These are phyloP conservation scores for Tauraco erythrolophus DNA, from an alignment of 2,113 vertebrate species.

Conservation along the genomic window DNA sequence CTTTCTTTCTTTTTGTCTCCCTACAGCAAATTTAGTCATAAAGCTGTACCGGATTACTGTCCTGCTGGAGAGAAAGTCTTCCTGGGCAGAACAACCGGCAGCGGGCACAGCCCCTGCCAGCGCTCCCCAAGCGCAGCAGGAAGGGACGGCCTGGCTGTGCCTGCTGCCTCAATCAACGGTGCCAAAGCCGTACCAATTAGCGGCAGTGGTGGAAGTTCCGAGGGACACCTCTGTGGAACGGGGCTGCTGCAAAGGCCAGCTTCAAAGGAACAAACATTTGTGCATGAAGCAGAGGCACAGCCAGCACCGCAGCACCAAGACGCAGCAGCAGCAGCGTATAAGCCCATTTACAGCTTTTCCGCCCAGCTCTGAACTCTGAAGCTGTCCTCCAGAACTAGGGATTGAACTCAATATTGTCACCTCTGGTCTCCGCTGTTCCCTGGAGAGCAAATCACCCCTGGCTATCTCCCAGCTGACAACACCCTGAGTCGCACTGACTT, in stretches of 20 bases:
- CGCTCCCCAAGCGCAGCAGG: fast-evolving
- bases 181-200: neutral
- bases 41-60: neutral
- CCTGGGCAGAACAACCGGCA: neutral
- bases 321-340: fast-evolving
- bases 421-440: neutral
- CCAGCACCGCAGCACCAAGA: neutral
- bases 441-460: neutral
- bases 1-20: neutral
- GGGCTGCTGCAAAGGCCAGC: neutral
- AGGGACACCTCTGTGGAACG: neutral
- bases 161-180: fast-evolving
- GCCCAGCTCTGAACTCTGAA: neutral
- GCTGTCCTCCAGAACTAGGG: neutral
- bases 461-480: neutral
- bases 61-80: neutral
- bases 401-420: neutral
- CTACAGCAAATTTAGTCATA: neutral
- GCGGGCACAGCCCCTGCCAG: neutral
- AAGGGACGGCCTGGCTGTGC: neutral
- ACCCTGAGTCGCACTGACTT: too few species aligned
- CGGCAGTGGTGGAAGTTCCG: neutral
- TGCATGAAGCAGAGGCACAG: neutral
- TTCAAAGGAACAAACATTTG: neutral
- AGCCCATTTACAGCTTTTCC: neutral